phyloP scores from a whole-genome alignment of 2,113 vertebrate genomes.

The Platycercus adscitus region DNA sequence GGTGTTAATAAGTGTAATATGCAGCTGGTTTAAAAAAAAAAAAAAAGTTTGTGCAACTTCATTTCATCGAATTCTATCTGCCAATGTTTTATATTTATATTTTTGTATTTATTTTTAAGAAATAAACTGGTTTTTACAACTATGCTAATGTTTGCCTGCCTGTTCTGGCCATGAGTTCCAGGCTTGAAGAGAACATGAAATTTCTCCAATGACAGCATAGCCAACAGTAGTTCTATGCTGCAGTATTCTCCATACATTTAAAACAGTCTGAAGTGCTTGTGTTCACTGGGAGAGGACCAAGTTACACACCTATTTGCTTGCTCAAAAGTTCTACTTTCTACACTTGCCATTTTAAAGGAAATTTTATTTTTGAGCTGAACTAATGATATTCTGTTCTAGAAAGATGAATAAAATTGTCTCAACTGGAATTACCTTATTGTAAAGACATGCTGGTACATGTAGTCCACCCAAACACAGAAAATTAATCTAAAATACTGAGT shows the following conservation, averaged over 20 bases:
- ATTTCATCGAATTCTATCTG: slow-evolving; percentile 87
- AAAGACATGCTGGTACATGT: background rate
- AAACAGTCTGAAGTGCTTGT: background rate
- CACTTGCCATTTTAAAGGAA: background rate
- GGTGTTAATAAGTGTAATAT: slow-evolving; percentile 84
- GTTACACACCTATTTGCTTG: background rate
- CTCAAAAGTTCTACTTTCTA: background rate
- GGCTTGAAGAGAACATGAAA: background rate
- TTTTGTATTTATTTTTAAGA: slow-evolving; percentile 99
- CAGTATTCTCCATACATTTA: background rate
- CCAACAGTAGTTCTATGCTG: background rate
- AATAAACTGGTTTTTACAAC: slow-evolving; percentile 90
- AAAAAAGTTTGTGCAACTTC: slow-evolving; percentile 80
- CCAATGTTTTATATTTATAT: slow-evolving; percentile 99
- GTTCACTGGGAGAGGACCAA: background rate
- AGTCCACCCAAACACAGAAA: background rate
- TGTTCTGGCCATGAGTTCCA: background rate
- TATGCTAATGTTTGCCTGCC: slow-evolving; percentile 57
- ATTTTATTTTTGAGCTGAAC: background rate
- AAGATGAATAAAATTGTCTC: background rate
- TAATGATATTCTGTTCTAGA: background rate
- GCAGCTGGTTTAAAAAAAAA: slow-evolving; percentile 78
- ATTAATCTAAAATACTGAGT: background rate
- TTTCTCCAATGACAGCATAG: background rate
- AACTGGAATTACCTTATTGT: background rate